phyloP scores from a whole-genome alignment of 1,140 invertebrate species.

The Saccostrea echinata region DNA sequence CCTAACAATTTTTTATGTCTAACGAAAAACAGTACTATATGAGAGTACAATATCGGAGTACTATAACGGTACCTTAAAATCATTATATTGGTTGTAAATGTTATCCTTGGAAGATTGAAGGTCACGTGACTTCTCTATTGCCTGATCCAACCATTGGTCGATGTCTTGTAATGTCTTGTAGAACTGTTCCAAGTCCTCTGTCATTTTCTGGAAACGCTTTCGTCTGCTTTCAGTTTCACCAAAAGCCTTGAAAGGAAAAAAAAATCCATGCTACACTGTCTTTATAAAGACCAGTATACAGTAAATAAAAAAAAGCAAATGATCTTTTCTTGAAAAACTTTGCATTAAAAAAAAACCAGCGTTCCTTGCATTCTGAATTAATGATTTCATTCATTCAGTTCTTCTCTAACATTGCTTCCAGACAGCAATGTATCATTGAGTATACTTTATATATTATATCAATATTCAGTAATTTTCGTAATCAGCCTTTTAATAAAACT shows the following conservation, averaged over 20 bases:
- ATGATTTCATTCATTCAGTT: too few species aligned
- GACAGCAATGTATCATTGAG: too few species aligned
- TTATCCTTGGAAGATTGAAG: constrained; percentile 63
- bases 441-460: too few species aligned
- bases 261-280: neutral
- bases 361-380: too few species aligned
- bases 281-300: neutral
- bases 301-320: neutral
- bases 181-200: constrained; percentile 72
- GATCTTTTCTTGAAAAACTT: neutral
- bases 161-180: constrained; percentile 72
- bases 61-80: constrained; percentile 67
- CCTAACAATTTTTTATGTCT: too few species aligned
- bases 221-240: constrained; percentile 65
- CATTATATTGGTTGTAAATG: constrained; percentile 66
- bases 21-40: too few species aligned
- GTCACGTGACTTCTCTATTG: constrained; percentile 71
- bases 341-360: neutral
- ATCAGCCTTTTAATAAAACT: too few species aligned
- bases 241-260: constrained; percentile 60
- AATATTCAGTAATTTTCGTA: too few species aligned
- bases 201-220: constrained; percentile 69
- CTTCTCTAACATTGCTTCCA: too few species aligned
- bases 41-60: neutral
- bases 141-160: constrained; percentile 74